Conservation (phyloP, 2,797 vertebrate genomes). For the Anguilla marmorata region DNA sequence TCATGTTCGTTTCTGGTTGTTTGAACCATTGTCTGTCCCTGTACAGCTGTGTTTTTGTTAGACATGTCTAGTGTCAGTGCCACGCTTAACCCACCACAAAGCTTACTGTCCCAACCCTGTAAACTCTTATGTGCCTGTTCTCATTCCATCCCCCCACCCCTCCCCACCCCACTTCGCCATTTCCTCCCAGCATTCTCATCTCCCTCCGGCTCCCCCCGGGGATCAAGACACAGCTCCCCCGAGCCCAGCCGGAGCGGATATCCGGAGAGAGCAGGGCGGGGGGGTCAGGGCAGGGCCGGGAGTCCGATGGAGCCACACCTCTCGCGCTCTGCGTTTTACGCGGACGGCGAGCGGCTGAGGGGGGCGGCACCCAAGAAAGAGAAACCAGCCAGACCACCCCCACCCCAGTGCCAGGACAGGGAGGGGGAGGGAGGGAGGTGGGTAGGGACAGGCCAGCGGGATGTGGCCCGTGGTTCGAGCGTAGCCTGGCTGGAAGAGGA, state of each 20-base stretch:
- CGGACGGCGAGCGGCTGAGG: constrained; percentile 35
- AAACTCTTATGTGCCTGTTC: constrained; percentile 48
- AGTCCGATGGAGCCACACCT: constrained; percentile 41
- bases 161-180: neutral
- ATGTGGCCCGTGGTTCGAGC: neutral
- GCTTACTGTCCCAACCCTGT: constrained; percentile 52
- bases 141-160: neutral
- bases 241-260: constrained; percentile 61
- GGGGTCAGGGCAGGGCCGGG: constrained; percentile 35
- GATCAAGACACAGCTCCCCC: constrained; percentile 35
- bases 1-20: neutral
- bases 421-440: neutral
- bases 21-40: constrained; percentile 6
- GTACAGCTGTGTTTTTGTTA: neutral
- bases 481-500: neutral
- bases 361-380: constrained; percentile 47
- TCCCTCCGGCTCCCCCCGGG: neutral
- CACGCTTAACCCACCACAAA: constrained; percentile 15
- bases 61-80: neutral
- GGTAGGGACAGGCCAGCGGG: neutral
- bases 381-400: constrained; percentile 49
- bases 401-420: constrained; percentile 47
- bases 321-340: neutral
- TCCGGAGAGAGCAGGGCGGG: constrained; percentile 53
- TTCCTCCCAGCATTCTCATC: neutral